Conservation (phyloP, 2,888 invertebrate species). For the Drosophila incognita region DNA sequence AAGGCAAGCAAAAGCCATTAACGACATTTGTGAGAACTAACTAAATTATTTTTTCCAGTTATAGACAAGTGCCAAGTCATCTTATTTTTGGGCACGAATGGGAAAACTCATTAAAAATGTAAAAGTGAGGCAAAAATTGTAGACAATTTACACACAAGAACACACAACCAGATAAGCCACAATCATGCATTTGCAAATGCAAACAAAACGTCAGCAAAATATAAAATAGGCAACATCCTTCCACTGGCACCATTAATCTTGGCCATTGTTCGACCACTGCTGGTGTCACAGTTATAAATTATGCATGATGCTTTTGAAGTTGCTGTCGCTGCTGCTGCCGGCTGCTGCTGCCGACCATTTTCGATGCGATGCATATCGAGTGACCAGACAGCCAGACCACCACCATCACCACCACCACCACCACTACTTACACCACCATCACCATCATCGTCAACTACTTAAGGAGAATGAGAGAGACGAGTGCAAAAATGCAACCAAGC, state of each 20-base stretch:
- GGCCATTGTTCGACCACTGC: slow-evolving; percentile 62
- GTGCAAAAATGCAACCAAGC: slow-evolving; percentile 73
- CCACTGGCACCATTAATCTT: slow-evolving; percentile 66
- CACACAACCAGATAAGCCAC: slow-evolving; percentile 18
- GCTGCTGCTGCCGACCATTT: slow-evolving; percentile 45
- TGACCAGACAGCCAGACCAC: slow-evolving; percentile 35
- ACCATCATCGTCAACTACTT: slow-evolving; percentile 4
- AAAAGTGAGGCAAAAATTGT: slow-evolving; percentile 39
- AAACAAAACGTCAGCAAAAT: slow-evolving; percentile 37
- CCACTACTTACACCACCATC: neutral
- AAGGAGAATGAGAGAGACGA: slow-evolving; percentile 40
- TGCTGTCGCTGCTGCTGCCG: slow-evolving; percentile 33
- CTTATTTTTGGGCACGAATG: slow-evolving; percentile 29
- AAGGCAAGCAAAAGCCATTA: no score
- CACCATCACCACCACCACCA: neutral
- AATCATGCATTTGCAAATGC: slow-evolving; percentile 53
- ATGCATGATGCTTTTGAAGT: slow-evolving; percentile 55
- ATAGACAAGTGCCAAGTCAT: slow-evolving; percentile 48
- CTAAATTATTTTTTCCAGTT: neutral
- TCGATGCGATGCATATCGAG: slow-evolving; percentile 75
- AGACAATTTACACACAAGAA: slow-evolving; percentile 49
- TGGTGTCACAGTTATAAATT: slow-evolving; percentile 75
- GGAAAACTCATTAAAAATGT: slow-evolving; percentile 54
- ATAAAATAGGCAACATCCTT: slow-evolving; percentile 40
- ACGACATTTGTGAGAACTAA: neutral